Conservation (phyloP, 2,888 invertebrate species). For the Pyrgus malvae region DNA sequence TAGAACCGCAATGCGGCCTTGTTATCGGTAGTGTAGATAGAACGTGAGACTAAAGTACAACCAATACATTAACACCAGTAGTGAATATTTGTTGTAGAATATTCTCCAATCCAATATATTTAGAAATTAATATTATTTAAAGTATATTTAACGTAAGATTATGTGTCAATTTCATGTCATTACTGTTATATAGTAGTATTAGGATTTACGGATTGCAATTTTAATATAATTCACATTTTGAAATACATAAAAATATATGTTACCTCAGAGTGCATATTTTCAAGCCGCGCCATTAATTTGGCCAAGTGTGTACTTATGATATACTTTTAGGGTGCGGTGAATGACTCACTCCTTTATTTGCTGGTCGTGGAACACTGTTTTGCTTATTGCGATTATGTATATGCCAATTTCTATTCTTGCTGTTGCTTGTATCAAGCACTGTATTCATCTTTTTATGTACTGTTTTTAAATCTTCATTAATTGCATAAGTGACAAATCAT, state of each 20-base stretch:
- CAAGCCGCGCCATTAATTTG: slow-evolving; percentile 29
- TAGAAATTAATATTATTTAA: slow-evolving; percentile 48
- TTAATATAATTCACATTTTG: slow-evolving; percentile 14
- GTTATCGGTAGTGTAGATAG: slow-evolving; percentile 38
- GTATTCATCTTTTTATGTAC: slow-evolving; percentile 5
- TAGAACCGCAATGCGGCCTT: slow-evolving; percentile 31
- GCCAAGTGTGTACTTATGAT: slow-evolving; percentile 42
- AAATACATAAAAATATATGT: slow-evolving; percentile 8
- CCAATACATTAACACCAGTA: slow-evolving; percentile 52
- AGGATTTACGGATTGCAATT: slow-evolving; percentile 33
- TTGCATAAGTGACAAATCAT: background rate
- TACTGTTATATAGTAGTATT: slow-evolving; percentile 43
- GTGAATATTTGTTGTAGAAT: slow-evolving; percentile 75
- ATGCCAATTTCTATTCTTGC: slow-evolving; percentile 5
- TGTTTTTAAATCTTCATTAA: background rate
- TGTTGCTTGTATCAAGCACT: slow-evolving; percentile 40
- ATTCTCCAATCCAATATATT: slow-evolving; percentile 53
- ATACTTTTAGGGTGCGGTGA: slow-evolving; percentile 22
- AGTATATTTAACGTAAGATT: slow-evolving; percentile 36
- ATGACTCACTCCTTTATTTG: slow-evolving; percentile 31
- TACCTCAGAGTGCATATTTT: background rate
- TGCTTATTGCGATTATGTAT: slow-evolving; percentile 29
- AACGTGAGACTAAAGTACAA: slow-evolving; percentile 64
- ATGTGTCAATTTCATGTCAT: slow-evolving; percentile 62
- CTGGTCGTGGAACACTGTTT: slow-evolving; percentile 35